Evolutionary conservation across 2,113 vertebrate genomes (phyloP), one percentile per base, ranked within the genome.

Genomic region (Etheostoma spectabile): DNA sequence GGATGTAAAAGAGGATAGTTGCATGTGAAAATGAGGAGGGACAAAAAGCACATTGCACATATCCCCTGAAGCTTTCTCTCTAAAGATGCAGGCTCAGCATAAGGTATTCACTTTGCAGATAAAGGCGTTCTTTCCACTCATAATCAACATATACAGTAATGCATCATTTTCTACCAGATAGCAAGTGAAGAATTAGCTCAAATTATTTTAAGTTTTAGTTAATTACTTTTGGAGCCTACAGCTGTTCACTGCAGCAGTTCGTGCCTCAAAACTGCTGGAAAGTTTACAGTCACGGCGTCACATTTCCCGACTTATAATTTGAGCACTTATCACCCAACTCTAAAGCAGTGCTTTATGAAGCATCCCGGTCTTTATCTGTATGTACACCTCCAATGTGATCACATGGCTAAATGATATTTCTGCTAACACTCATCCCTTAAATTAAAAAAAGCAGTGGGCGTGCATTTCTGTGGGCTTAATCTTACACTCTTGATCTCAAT

Each of bases 181-280:
- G 90, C 84, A 83, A 91, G 80, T 93, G 84, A 93, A 93, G 85
- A 95, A 95, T 95, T 92, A 95, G 90, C 93, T 93, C 90, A 94
- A 94, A 95, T 95, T 94, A 96, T 96, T 95, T 95, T 59, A 95
- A 92, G 91, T 94, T 95, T 93, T 91, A 93, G 84, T 94, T 95
- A 95, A 95, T 95, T 95, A 94, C 95, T 94, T 96, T 96, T 92
- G 88, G 74, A 87, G 95, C 95, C 94, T 88, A 86, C 88, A 95
- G 94, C 93, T 88, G 84, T 90, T 93, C 90, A 70, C 65, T 85
- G 88, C 84, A 90, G 92, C 74, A 66, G 88, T 93, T 92, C 82
- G 46, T 85, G 91, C 87, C 90, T 96, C 84, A 79, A 91, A 94
- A 95, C 84, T 93, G 71, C 85, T 74, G 82, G 89, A 94, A 95